These are phyloP conservation scores for Pygoscelis antarcticus DNA, from an alignment of 2,113 vertebrate species.

Conservation along the genomic window DNA sequence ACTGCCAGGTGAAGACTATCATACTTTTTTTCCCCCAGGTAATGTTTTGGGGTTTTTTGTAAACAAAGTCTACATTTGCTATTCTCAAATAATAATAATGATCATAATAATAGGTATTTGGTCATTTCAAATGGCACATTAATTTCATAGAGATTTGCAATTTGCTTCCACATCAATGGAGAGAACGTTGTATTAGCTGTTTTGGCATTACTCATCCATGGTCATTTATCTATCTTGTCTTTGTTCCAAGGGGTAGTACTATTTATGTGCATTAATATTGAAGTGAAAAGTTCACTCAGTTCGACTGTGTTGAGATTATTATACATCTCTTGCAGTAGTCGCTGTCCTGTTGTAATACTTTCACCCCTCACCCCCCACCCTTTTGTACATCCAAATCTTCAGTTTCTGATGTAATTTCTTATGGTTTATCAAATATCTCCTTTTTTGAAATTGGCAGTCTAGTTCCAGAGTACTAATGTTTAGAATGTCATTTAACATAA, in stretches of 20 bases:
- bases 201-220: background rate
- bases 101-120: background rate
- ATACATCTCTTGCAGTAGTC: background rate
- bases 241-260: background rate
- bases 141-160: background rate
- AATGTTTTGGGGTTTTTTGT: background rate
- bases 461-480: background rate
- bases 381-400: background rate
- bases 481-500: background rate
- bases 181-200: background rate
- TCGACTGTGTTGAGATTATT: background rate
- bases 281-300: background rate
- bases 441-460: background rate
- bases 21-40: background rate
- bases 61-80: background rate
- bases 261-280: background rate
- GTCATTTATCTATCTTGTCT: background rate
- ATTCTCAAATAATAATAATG: background rate
- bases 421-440: background rate
- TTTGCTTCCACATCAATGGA: background rate
- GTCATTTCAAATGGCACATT: background rate
- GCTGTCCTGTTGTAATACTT: background rate
- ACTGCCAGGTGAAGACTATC: background rate
- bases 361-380: background rate
- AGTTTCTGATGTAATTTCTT: background rate